phyloP scores from a whole-genome alignment of 2,888 invertebrate species.

The Dermolepida albohirtum region DNA sequence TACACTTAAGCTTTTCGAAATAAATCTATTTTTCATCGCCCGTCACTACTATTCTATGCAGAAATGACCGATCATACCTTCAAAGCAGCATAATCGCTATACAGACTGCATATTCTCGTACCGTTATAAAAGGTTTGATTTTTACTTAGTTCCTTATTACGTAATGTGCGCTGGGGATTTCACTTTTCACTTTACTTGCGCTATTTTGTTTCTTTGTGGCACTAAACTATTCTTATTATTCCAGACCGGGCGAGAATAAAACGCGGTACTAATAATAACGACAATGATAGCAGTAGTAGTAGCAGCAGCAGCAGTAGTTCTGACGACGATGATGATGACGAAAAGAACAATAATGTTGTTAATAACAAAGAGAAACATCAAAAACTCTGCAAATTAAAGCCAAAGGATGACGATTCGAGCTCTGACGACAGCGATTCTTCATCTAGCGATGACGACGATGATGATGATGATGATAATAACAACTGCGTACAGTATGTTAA shows the following conservation, averaged over 20 bases:
- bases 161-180: too few relatives aligned
- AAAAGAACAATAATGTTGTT: constrained; percentile 42
- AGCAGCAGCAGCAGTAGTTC: constrained; percentile 28
- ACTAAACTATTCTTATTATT: background rate
- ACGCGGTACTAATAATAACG: background rate
- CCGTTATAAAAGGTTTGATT: too few relatives aligned
- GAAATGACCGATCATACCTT: too few relatives aligned
- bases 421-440: constrained; percentile 30
- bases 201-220: background rate
- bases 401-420: constrained; percentile 36
- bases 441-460: constrained; percentile 35
- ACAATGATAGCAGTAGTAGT: constrained; percentile 18
- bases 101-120: too few relatives aligned
- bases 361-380: constrained; percentile 44
- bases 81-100: too few relatives aligned
- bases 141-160: too few relatives aligned
- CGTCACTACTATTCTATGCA: too few relatives aligned
- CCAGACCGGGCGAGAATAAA: background rate
- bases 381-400: constrained; percentile 37
- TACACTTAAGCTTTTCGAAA: too few relatives aligned
- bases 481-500: background rate
- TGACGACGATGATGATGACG: constrained; percentile 5
- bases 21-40: too few relatives aligned
- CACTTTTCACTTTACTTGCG: background rate
- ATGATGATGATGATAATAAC: constrained; percentile 34